Evolutionary conservation across 1,140 invertebrate genomes (phyloP).

Genomic region (Drosophila orena): DNA sequence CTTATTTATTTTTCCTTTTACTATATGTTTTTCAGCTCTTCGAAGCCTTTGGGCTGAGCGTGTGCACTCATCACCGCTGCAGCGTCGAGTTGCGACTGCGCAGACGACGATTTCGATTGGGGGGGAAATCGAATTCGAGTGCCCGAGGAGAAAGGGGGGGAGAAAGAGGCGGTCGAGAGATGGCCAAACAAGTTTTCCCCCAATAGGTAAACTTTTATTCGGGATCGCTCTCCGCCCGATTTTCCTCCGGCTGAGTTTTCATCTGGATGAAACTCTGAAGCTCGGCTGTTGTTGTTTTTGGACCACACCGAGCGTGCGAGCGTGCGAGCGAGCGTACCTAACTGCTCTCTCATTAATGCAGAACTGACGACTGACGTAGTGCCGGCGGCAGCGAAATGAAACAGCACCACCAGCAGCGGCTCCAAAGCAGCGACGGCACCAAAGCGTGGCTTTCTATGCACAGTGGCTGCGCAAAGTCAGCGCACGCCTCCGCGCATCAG

Average conservation of each 20-base stretch:
- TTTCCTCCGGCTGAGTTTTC: conserved; percentile 41
- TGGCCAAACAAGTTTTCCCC: conserved; percentile 53
- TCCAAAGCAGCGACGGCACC: conserved; percentile 41
- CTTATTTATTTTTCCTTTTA: conserved; percentile 7
- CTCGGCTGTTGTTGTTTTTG: conserved; percentile 28
- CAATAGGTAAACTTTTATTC: conserved; percentile 53
- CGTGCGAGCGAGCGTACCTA: conserved; percentile 76
- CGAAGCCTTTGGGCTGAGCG: conserved; percentile 21
- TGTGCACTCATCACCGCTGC: conserved; percentile 54
- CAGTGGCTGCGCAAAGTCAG: conserved; percentile 70
- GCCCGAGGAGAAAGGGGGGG: conserved; percentile 7
- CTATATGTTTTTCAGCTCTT: neutral
- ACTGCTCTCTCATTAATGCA: conserved; percentile 84
- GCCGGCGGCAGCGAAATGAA: conserved; percentile 37
- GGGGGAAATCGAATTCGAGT: conserved; percentile 48
- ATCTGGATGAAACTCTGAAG: conserved; percentile 34
- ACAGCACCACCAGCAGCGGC: conserved; percentile 10
- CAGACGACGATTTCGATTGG: conserved; percentile 56
- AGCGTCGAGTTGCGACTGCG: conserved; percentile 70
- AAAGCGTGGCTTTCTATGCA: conserved; percentile 79
- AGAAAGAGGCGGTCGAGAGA: conserved; percentile 22
- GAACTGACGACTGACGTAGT: conserved; percentile 71
- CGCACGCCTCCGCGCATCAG: conserved; percentile 22
- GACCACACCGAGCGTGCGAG: conserved; percentile 75
- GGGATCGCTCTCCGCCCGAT: conserved; percentile 50